phyloP scores from a whole-genome alignment of 2,888 invertebrate species.

The Yponomeuta plumbellus region DNA sequence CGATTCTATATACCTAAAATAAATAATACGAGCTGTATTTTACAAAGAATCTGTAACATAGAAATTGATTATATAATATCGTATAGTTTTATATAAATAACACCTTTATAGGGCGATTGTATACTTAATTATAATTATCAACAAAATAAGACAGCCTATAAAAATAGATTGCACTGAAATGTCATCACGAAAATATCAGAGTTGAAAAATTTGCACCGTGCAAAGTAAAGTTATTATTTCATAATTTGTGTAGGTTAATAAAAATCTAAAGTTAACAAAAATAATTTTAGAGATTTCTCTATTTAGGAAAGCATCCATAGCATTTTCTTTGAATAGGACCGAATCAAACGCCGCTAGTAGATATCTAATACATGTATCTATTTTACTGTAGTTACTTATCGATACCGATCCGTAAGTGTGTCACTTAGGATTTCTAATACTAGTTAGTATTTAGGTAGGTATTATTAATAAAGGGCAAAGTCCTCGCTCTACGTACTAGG shows the following conservation, averaged over 20 bases:
- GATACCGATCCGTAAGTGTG: neutral
- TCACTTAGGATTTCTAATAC: neutral
- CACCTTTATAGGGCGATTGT: constrained; percentile 35
- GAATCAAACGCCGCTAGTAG: neutral
- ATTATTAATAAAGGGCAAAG: neutral
- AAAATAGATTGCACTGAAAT: constrained; percentile 71
- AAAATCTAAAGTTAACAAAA: neutral
- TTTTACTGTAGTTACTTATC: neutral
- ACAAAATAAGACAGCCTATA: constrained; percentile 49
- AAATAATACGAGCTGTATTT: constrained; percentile 66
- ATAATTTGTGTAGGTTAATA: neutral
- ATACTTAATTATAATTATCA: constrained; percentile 30
- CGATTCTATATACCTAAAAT: constrained; percentile 42
- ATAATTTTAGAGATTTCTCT: neutral
- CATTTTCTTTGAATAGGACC: neutral
- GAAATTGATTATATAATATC: constrained; percentile 57
- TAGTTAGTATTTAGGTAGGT: neutral
- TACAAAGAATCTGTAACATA: constrained; percentile 65
- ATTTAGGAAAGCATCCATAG: neutral
- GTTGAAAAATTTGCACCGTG: constrained; percentile 37
- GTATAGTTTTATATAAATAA: constrained; percentile 31
- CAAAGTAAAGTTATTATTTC: neutral
- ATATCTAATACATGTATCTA: neutral
- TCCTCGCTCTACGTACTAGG: neutral
- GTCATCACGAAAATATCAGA: constrained; percentile 58